Conservation (phyloP, 2,888 invertebrate genomes). For the Chrysina gloriosa region DNA sequence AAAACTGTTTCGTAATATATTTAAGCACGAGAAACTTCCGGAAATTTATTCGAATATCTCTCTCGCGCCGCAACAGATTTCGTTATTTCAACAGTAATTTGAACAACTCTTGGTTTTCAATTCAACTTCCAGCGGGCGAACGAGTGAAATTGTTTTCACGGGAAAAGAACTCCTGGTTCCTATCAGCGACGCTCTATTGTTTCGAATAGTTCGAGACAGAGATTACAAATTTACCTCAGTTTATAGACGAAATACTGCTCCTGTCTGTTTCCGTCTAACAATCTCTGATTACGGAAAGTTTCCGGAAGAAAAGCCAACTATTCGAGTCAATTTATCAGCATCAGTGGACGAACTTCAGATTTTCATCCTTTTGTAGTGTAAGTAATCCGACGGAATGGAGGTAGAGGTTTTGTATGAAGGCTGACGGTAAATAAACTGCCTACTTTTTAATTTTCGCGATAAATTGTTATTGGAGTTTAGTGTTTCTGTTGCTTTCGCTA, state of each 20-base stretch:
- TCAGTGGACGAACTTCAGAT: neutral
- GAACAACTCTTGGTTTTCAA: conserved; percentile 38
- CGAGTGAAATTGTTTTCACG: conserved; percentile 24
- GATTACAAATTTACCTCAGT: conserved; percentile 38
- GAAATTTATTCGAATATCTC: conserved; percentile 6
- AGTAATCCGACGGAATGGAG: neutral
- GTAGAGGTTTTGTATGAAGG: neutral
- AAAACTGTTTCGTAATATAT: neutral
- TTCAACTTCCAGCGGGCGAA: conserved; percentile 31
- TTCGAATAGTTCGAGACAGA: conserved; percentile 34
- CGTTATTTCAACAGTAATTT: conserved; percentile 32
- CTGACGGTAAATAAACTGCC: neutral
- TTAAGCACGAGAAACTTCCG: neutral
- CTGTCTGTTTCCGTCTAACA: conserved; percentile 8
- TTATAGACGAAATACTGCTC: conserved; percentile 4
- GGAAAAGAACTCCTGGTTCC: conserved; percentile 18
- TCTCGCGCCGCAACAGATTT: neutral
- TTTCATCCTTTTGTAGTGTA: neutral
- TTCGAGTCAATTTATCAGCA: conserved; percentile 36
- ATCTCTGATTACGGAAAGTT: conserved; percentile 36
- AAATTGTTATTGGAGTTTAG: too few species aligned
- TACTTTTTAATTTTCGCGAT: neutral
- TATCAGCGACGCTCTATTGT: conserved; percentile 30
- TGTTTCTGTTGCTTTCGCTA: too few species aligned
- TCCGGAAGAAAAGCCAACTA: conserved; percentile 32